Percentiles rank a stretch among this genome's conserved stretches.
These are phyloP conservation scores for Tonatia bakeri DNA, from an alignment of 2,113 vertebrate species.

Conservation along the genomic window DNA sequence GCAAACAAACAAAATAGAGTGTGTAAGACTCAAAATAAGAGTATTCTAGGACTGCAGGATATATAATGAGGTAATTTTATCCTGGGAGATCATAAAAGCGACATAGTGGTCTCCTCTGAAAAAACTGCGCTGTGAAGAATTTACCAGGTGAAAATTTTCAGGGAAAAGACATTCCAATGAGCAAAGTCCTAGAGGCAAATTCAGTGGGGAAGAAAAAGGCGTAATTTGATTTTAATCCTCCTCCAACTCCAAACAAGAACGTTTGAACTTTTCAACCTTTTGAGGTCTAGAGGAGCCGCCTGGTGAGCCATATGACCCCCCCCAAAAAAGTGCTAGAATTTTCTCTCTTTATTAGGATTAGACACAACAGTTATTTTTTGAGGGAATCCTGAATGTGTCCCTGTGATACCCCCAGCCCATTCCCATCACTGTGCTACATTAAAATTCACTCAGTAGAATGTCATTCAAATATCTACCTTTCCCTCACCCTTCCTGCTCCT, in stretches of 20 bases:
- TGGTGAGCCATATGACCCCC: background rate
- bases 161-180: background rate
- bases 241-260: background rate
- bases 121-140: background rate
- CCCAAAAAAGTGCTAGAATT: background rate
- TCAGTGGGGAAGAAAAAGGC: background rate
- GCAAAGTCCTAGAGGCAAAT: background rate
- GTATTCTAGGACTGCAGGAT: background rate
- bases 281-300: background rate
- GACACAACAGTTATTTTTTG: background rate
- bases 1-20: background rate
- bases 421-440: background rate
- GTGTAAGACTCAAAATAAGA: background rate
- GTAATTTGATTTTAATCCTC: slow-evolving; percentile 17
- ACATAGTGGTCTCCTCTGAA: background rate
- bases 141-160: background rate
- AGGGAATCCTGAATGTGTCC: background rate
- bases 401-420: background rate
- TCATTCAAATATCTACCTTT: background rate
- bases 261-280: slow-evolving; percentile 14
- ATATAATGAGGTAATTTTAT: background rate
- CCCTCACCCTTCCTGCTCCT: background rate
- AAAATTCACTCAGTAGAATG: background rate
- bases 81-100: background rate
- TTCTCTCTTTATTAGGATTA: background rate